Evolutionary conservation across 2,113 vertebrate genomes (phyloP).

Genomic region (Porphyrio hochstetteri): DNA sequence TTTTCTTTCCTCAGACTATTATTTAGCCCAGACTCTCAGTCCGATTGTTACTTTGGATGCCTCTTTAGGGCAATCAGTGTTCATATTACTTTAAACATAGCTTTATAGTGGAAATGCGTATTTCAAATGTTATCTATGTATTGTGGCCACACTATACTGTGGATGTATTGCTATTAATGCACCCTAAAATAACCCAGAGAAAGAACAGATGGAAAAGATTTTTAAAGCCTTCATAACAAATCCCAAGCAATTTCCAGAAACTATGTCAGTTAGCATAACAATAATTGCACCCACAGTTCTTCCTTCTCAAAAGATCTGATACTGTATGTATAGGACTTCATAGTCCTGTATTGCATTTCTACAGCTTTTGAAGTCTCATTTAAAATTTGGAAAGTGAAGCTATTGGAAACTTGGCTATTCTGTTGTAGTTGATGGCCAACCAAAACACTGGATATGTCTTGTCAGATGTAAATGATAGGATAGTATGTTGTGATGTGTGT

Average conservation of each 20-base stretch:
- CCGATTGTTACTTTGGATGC: background rate
- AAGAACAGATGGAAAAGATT: slow-evolving; percentile 59
- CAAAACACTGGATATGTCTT: slow-evolving; percentile 64
- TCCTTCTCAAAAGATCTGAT: slow-evolving; percentile 24
- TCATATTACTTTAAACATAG: background rate
- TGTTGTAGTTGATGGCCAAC: slow-evolving; percentile 34
- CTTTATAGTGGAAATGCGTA: background rate
- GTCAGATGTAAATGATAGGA: slow-evolving; percentile 63
- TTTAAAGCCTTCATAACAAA: slow-evolving; percentile 20
- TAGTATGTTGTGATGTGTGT: slow-evolving; percentile 46
- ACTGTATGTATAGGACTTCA: slow-evolving; percentile 18
- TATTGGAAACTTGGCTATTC: slow-evolving; percentile 54
- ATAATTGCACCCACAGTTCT: slow-evolving; percentile 13
- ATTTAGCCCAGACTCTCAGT: background rate
- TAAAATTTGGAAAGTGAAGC: slow-evolving; percentile 49
- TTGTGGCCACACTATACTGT: background rate
- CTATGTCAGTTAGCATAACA: slow-evolving; percentile 22
- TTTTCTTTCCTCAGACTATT: background rate
- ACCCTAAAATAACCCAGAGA: background rate
- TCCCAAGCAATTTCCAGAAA: slow-evolving; percentile 46
- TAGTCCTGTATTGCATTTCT: slow-evolving; percentile 30
- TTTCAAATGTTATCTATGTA: background rate
- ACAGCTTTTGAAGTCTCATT: slow-evolving; percentile 44
- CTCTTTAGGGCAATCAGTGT: background rate
- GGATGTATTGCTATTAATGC: background rate